phyloP scores from a whole-genome alignment of 2,888 invertebrate genomes.

The Sarcophaga subvicina region DNA sequence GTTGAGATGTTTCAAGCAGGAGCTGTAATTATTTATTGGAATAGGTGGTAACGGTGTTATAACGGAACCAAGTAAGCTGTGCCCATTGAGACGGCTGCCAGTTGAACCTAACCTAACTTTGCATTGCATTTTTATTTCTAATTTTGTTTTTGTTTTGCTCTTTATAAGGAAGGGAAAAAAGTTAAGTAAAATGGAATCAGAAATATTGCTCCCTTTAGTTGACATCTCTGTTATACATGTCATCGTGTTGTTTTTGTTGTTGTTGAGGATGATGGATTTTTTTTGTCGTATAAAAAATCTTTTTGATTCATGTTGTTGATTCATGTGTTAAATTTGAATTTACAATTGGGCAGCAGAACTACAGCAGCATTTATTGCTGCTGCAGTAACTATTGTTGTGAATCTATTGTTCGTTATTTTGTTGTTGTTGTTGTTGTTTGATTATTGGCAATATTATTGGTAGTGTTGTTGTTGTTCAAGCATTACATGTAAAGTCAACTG shows the following conservation, averaged over 20 bases:
- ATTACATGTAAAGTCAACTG: slow-evolving; percentile 60
- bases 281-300: background rate
- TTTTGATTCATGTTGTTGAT: slow-evolving; percentile 64
- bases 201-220: no score
- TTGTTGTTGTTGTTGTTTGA: slow-evolving; percentile 46
- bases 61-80: no score
- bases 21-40: no score
- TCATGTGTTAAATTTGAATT: slow-evolving; percentile 67
- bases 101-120: no score
- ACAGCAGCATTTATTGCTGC: slow-evolving; percentile 10
- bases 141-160: no score
- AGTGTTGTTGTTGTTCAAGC: slow-evolving; percentile 47
- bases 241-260: background rate
- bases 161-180: no score
- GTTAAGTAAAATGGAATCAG: no score
- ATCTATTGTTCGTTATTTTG: slow-evolving; percentile 65
- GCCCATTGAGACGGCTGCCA: no score
- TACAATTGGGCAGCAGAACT: slow-evolving; percentile 59
- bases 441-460: slow-evolving; percentile 23
- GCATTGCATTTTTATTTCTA: no score
- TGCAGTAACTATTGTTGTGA: slow-evolving; percentile 51
- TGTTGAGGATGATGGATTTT: background rate
- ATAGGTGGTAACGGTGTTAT: no score
- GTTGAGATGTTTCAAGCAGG: no score
- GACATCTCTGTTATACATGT: background rate